Evolutionary conservation across 2,888 invertebrate genomes (phyloP), one percentile per base, ranked within the genome.

Genomic region (Philaethria dido): DNA sequence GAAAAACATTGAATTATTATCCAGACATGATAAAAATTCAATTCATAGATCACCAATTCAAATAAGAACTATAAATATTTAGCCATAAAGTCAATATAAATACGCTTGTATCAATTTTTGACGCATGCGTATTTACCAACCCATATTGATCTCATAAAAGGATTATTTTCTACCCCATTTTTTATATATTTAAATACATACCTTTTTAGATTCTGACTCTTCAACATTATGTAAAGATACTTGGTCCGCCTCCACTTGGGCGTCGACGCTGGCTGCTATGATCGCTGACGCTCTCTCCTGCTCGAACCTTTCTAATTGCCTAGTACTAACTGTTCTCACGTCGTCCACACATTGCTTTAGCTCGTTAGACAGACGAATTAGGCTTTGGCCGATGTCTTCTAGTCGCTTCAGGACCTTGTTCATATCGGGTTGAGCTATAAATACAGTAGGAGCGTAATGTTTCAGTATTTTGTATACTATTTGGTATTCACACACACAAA

Each of bases 191-290:
- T 16, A 3, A 52, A 33, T 33, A 72, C 75, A 73, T 83, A 96
- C 97, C 94, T 96, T 97, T 91, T 97, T 95, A 75, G 95, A 93
- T 79, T 95, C 94, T 55, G 94, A 93, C 78, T 96, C 95, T 62
- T 94, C 94, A 2, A 88, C 85, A 69, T 84, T 84, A 67, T 90
- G 89, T 20, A 91, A 72, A 0, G 90, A 80, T 13, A 85, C 87
- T 47, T 86, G 93, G 45, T 93, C 92, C n/a, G 89, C 85, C 50
- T 93, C 94, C 5, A 95, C 94, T 72, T 95, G 94, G 6, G 94
- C 93, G 66, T 95, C 95, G 0, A 95, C 95, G 69, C 94, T 93
- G 52, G 95, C 95, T n/a, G 95, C 94, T 44, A 96, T 86, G 68
- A 96, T 88, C 11, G 95, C 95, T 4, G 95, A 92, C 50, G 95